Percentiles rank a stretch among this genome's conserved stretches.
Conservation (phyloP, 2,888 invertebrate genomes). For the Melolontha melolontha region DNA sequence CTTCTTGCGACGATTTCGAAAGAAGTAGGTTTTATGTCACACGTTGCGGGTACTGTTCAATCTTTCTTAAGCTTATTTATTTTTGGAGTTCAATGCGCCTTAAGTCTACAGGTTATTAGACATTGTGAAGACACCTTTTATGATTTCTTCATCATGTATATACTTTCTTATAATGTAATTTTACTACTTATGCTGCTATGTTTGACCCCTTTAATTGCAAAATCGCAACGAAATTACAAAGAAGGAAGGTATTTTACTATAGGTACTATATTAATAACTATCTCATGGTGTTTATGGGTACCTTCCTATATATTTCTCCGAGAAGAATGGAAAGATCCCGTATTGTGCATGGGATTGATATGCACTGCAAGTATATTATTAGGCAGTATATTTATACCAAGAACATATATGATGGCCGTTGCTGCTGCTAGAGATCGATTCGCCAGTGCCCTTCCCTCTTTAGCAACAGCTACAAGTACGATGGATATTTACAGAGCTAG, state of each 20-base stretch:
- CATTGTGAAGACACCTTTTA: conserved; percentile 67
- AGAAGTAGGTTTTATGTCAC: conserved; percentile 76
- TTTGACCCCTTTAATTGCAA: conserved; percentile 72
- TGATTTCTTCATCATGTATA: conserved; percentile 64
- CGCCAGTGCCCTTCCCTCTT: conserved; percentile 69
- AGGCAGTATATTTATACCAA: conserved; percentile 75
- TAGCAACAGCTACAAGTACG: conserved; percentile 63
- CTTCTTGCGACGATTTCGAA: conserved; percentile 76
- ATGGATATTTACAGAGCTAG: conserved; percentile 64
- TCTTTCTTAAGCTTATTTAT: conserved; percentile 74
- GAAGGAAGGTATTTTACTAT: conserved; percentile 73
- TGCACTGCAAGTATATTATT: conserved; percentile 74
- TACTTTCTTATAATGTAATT: conserved; percentile 73
- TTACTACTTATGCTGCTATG: conserved; percentile 70
- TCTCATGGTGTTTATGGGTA: conserved; percentile 74
- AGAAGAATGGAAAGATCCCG: conserved; percentile 69
- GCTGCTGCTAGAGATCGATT: conserved; percentile 73
- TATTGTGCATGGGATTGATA: conserved; percentile 72
- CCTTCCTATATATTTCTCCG: conserved; percentile 68
- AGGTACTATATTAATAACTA: conserved; percentile 68
- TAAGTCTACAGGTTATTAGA: conserved; percentile 66
- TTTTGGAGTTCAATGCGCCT: conserved; percentile 71
- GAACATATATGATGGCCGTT: conserved; percentile 76
- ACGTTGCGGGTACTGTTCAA: conserved; percentile 78
- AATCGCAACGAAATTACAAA: conserved; percentile 75